Evolutionary conservation across 2,888 invertebrate genomes (phyloP).

Genomic region (Crepidodera aurea): DNA sequence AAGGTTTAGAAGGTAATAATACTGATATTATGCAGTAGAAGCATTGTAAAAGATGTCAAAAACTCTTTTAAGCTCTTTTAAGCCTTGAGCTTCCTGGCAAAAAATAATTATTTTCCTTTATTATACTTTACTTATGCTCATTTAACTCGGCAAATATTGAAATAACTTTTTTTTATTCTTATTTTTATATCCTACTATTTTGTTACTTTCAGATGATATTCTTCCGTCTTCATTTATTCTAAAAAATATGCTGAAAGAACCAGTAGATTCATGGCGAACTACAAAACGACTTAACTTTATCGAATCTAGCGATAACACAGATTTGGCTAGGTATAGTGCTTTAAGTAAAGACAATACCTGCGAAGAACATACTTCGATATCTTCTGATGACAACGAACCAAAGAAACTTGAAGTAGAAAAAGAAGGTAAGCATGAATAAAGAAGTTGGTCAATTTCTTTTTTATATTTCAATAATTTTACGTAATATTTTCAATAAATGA

Average conservation of each 20-base stretch:
- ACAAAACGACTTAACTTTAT: constrained; percentile 22
- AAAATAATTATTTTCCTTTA: too few species aligned
- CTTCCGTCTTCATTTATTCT: constrained; percentile 53
- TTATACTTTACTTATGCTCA: too few species aligned
- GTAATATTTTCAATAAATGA: too few species aligned
- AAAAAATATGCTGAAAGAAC: constrained; percentile 53
- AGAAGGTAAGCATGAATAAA: constrained; percentile 13
- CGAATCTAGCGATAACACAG: constrained; percentile 34
- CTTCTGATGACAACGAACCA: constrained; percentile 40
- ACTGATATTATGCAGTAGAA: too few species aligned
- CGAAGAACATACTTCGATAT: constrained; percentile 42
- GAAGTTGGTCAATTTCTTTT: too few species aligned
- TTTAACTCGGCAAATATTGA: too few species aligned
- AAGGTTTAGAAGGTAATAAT: constrained; percentile 42
- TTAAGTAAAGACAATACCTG: constrained; percentile 43
- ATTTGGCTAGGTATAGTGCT: constrained; percentile 36
- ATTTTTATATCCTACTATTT: too few species aligned
- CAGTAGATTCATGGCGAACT: constrained; percentile 51
- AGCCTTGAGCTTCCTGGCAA: too few species aligned
- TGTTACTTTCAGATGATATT: constrained; percentile 47
- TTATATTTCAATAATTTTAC: too few species aligned
- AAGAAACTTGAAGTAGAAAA: constrained; percentile 16
- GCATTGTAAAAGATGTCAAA: too few species aligned
- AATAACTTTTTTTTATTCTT: too few species aligned
- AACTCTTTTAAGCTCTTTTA: too few species aligned